These are phyloP conservation scores for Drosophila sucinea DNA, from an alignment of 1,140 invertebrate genomes.

Conservation along the genomic window DNA sequence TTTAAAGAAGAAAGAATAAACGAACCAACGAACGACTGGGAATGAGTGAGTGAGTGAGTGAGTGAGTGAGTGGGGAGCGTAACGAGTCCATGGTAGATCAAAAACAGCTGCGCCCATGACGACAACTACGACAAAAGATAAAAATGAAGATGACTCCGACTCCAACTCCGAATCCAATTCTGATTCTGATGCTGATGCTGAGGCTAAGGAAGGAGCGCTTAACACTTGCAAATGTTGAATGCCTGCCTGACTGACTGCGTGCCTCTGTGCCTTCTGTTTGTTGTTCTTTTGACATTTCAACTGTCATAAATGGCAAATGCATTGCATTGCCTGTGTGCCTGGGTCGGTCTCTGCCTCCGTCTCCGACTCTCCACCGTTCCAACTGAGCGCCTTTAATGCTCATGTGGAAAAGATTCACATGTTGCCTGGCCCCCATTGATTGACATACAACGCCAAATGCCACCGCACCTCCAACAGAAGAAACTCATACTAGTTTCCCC, in stretches of 20 bases:
- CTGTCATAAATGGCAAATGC: slow-evolving; percentile 82
- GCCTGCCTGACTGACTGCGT: slow-evolving; percentile 2
- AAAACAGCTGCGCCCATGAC: slow-evolving; percentile 69
- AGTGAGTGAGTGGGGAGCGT: slow-evolving; percentile 41
- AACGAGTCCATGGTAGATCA: slow-evolving; percentile 70
- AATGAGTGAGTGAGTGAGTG: not conserved
- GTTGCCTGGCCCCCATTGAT: slow-evolving; percentile 57
- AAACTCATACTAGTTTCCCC: slow-evolving; percentile 47
- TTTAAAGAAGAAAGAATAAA: slow-evolving; percentile 6
- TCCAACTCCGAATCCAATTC: not conserved
- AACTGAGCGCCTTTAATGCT: slow-evolving; percentile 71
- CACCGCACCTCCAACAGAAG: slow-evolving; percentile 36
- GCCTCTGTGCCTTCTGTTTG: slow-evolving; percentile 51
- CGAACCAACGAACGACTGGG: not conserved
- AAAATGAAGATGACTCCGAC: slow-evolving; percentile 13
- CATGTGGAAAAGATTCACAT: slow-evolving; percentile 72
- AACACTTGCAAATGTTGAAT: slow-evolving; percentile 66
- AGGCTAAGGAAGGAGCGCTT: slow-evolving; percentile 56
- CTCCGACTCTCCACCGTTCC: slow-evolving; percentile 45
- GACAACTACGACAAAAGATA: slow-evolving; percentile 15
- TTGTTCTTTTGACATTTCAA: slow-evolving; percentile 81
- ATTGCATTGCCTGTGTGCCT: slow-evolving; percentile 47
- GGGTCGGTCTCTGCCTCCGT: not conserved
- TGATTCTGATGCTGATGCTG: not conserved
- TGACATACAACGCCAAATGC: slow-evolving; percentile 72